phyloP scores from a whole-genome alignment of 2,888 invertebrate genomes.

The Xestia sexstrigata region DNA sequence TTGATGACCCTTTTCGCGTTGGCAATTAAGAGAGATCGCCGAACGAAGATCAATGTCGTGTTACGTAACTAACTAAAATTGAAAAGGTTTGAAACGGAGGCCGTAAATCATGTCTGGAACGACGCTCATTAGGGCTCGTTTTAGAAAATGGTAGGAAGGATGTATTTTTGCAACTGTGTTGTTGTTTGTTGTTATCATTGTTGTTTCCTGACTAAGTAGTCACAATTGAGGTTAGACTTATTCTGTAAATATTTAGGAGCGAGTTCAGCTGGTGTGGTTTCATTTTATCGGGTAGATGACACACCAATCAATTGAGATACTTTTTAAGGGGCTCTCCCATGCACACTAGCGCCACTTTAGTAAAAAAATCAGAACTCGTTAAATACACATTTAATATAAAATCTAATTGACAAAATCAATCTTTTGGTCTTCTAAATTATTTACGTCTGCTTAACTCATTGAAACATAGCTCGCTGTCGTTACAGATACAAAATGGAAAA shows the following conservation, averaged over 20 bases:
- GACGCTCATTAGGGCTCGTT: constrained; percentile 44
- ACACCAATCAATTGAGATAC: too few species aligned
- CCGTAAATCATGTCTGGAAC: constrained; percentile 55
- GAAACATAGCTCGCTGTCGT: too few species aligned
- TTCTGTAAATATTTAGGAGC: background rate
- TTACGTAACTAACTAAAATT: constrained; percentile 32
- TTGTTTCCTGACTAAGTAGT: background rate
- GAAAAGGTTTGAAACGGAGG: constrained; percentile 32
- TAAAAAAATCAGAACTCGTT: too few species aligned
- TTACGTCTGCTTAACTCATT: too few species aligned
- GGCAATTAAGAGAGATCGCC: constrained; percentile 46
- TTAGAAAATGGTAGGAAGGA: constrained; percentile 32
- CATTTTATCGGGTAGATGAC: too few species aligned
- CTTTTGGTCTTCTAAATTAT: too few species aligned
- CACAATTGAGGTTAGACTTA: too few species aligned
- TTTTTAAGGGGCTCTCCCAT: too few species aligned
- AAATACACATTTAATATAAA: too few species aligned
- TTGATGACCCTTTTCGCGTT: constrained; percentile 70
- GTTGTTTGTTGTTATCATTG: constrained; percentile 3
- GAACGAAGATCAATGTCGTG: constrained; percentile 52
- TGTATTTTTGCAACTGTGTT: constrained; percentile 22
- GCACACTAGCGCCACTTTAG: too few species aligned
- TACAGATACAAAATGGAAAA: too few species aligned
- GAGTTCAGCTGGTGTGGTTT: background rate
- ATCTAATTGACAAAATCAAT: too few species aligned